phyloP scores from a whole-genome alignment of 2,113 vertebrate species.

The Prunella fulvescens region DNA sequence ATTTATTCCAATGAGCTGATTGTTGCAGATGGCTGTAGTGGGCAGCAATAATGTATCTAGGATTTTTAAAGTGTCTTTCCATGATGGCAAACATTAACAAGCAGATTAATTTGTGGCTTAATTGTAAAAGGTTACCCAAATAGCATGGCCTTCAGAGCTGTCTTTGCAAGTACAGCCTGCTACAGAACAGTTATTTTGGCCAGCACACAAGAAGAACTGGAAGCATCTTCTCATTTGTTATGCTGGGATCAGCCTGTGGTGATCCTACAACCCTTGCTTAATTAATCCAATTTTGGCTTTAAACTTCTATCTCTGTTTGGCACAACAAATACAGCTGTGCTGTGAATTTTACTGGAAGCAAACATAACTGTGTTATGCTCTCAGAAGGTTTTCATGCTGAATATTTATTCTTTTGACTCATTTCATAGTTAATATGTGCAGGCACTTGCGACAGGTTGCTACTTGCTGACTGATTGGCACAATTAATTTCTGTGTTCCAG shows the following conservation, averaged over 20 bases:
- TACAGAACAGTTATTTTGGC: not conserved
- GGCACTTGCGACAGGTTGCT: conserved; percentile 32
- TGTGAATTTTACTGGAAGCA: not conserved
- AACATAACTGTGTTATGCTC: not conserved
- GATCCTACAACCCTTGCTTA: conserved; percentile 15
- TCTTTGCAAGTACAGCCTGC: not conserved
- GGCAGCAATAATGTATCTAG: not conserved
- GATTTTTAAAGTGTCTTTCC: not conserved
- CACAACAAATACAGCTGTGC: conserved; percentile 10
- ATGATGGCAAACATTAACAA: conserved; percentile 20
- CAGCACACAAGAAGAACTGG: not conserved
- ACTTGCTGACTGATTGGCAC: conserved; percentile 43
- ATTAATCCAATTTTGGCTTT: conserved; percentile 53
- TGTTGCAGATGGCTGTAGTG: not conserved
- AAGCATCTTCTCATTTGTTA: conserved; percentile 4
- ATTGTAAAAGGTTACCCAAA: conserved; percentile 29
- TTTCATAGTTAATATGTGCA: conserved; percentile 36
- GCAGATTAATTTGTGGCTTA: not conserved
- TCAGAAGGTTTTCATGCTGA: not conserved
- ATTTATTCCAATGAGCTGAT: not conserved
- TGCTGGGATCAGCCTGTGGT: conserved; percentile 3
- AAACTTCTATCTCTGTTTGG: not conserved
- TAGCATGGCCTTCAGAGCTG: not conserved
- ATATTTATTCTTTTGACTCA: conserved; percentile 51
- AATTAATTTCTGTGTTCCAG: conserved; percentile 55